Evolutionary conservation across 2,797 vertebrate genomes (phyloP).

Genomic region (Amphiprion clarkii): DNA sequence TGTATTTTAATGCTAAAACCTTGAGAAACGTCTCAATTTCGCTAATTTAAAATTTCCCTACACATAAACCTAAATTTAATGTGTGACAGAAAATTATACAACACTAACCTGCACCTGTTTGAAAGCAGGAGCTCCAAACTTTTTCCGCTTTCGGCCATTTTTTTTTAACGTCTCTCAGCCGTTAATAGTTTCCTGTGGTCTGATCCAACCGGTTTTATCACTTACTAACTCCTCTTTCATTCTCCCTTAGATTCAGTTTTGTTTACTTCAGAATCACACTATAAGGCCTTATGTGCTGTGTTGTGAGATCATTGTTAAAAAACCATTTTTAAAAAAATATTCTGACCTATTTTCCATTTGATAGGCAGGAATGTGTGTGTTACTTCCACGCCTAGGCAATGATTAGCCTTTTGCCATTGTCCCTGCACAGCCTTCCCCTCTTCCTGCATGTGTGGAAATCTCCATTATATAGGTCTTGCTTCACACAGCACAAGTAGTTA

Average conservation of each 20-base stretch:
- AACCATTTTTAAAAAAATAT: neutral
- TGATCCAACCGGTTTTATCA: slow-evolving; percentile 58
- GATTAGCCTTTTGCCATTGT: slow-evolving; percentile 41
- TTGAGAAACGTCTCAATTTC: too few relatives aligned
- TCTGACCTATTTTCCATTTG: neutral
- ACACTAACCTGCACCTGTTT: slow-evolving; percentile 17
- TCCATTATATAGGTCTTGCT: neutral
- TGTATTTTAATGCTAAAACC: too few relatives aligned
- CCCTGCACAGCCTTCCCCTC: neutral
- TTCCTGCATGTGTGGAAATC: slow-evolving; percentile 22
- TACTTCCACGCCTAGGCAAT: slow-evolving; percentile 21
- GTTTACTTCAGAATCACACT: neutral
- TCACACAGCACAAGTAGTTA: slow-evolving; percentile 35
- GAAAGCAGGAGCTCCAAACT: neutral
- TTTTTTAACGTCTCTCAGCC: neutral
- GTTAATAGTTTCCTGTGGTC: slow-evolving; percentile 1
- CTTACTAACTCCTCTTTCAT: slow-evolving; percentile 40
- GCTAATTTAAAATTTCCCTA: too few relatives aligned
- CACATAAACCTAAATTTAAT: neutral
- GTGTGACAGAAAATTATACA: neutral
- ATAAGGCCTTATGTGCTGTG: neutral
- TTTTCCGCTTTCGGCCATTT: neutral
- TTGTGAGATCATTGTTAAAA: neutral
- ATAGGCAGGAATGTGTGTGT: neutral
- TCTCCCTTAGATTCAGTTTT: neutral